Base-by-base conservation (phyloP, 2,888 invertebrate species). In the Syrphus vitripennis region DNA sequence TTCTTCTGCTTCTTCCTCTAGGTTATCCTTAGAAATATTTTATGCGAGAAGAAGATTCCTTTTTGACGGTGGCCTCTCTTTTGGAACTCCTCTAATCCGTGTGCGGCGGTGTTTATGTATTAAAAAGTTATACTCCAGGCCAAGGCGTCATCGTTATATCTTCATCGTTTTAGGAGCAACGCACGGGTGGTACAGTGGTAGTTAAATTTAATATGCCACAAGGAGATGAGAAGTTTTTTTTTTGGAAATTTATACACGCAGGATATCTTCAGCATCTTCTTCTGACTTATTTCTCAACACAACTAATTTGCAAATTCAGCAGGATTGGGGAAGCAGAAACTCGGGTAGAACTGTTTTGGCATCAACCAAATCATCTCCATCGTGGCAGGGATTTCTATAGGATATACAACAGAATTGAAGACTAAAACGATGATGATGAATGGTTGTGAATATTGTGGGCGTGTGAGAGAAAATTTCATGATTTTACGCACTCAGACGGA, bases 291-390 rank as follows among this genome's bases (percentile, higher is more conserved):
- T 67, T 42, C 72, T 72, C 57, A 72, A 77, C 55, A 70, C 86
- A 86, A 86, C 86, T 86, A 82, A 86, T 86, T 86, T 86, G 86
- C 81, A 82, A 82, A 65, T 82, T 86, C 86, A 86, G 86, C 86
- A 48, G 63, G 42, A 77, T 80, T 63, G 63, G 45, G n/a, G 75
- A 45, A 48, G 65, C 45, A 75, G 61, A 6, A 19, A 61, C 21
- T 34, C n/a, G n/a, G 59, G 59, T 5, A 61, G 67, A n/a, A n/a
- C 31, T 21, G 65, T 65, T 65, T 48, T 19, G 16, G 26, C 3
- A 45, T 19, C 45, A 29, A 48, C 14, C 21, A 2, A 29, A 48
- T 7, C 21, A 2, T 45, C 63, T 59, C 19, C 16, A 19, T 12
- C 4, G 7, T 16, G 40, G 2, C n/a, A 26, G 24, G 24, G 50